These are phyloP conservation scores for Thaleichthys pacificus DNA, from an alignment of 2,797 vertebrate genomes.

Conservation along the genomic window DNA sequence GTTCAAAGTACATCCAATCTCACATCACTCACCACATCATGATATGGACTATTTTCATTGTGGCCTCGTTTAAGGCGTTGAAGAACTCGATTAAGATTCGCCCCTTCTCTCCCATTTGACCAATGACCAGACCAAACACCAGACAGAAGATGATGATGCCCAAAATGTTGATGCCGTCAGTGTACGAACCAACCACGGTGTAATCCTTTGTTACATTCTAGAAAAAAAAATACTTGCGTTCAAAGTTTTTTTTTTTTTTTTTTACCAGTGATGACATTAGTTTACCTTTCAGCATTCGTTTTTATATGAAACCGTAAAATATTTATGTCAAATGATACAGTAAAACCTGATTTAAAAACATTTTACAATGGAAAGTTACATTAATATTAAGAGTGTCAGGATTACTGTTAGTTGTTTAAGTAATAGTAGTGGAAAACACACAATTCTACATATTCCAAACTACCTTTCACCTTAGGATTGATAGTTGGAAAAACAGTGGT, in stretches of 20 bases:
- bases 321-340: neutral
- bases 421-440: neutral
- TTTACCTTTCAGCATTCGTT: neutral
- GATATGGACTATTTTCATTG: constrained; percentile 95
- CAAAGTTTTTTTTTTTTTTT: no score
- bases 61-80: constrained; percentile 93
- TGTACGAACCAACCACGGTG: constrained; percentile 83
- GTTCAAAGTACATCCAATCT: neutral
- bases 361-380: no score
- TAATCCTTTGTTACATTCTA: constrained; percentile 93
- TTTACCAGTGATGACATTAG: neutral
- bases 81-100: constrained; percentile 94
- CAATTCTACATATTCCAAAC: neutral
- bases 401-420: neutral
- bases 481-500: constrained; percentile 63
- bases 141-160: constrained; percentile 96
- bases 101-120: constrained; percentile 95
- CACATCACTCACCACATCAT: constrained; percentile 91
- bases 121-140: constrained; percentile 92
- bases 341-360: no score
- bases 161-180: constrained; percentile 90
- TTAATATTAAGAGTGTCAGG: neutral
- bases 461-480: constrained; percentile 63
- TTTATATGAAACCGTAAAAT: no score
- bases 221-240: constrained; percentile 1